phyloP scores from a whole-genome alignment of 2,888 invertebrate species.

The Drosophila incognita region DNA sequence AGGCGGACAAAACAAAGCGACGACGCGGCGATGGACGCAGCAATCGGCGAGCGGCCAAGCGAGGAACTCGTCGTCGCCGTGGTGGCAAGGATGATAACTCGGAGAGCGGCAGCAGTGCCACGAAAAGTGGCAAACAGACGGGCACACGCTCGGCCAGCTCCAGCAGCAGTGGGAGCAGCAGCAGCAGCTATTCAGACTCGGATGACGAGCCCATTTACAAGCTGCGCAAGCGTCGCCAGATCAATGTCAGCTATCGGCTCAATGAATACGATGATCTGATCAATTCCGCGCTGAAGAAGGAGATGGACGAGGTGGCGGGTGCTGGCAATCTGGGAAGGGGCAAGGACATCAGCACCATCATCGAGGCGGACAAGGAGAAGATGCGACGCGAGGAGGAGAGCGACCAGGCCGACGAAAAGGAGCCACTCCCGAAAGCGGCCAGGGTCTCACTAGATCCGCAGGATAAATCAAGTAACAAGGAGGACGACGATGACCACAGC shows the following conservation, averaged over 20 bases:
- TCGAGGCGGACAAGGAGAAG: constrained; percentile 90
- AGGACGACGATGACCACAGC: constrained; percentile 53
- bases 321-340: constrained; percentile 93
- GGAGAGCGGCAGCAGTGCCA: constrained; percentile 59
- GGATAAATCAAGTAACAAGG: constrained; percentile 52
- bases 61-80: constrained; percentile 71
- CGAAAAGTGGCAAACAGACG: constrained; percentile 69
- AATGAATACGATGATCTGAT: constrained; percentile 98
- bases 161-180: constrained; percentile 50
- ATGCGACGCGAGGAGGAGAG: constrained; percentile 67
- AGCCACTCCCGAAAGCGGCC: constrained; percentile 42
- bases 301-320: constrained; percentile 90
- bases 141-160: constrained; percentile 60
- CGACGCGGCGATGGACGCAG: constrained; percentile 80
- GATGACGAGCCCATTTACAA: constrained; percentile 93
- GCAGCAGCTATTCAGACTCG: constrained; percentile 76
- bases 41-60: constrained; percentile 69
- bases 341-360: constrained; percentile 96
- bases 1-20: constrained; percentile 78
- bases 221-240: constrained; percentile 91
- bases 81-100: constrained; percentile 68
- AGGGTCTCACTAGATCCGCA: background rate
- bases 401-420: constrained; percentile 67
- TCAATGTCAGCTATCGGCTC: constrained; percentile 93
- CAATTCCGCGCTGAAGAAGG: constrained; percentile 93